phyloP scores from a whole-genome alignment of 23 tunicate genomes.

The Ciona savignyi region DNA sequence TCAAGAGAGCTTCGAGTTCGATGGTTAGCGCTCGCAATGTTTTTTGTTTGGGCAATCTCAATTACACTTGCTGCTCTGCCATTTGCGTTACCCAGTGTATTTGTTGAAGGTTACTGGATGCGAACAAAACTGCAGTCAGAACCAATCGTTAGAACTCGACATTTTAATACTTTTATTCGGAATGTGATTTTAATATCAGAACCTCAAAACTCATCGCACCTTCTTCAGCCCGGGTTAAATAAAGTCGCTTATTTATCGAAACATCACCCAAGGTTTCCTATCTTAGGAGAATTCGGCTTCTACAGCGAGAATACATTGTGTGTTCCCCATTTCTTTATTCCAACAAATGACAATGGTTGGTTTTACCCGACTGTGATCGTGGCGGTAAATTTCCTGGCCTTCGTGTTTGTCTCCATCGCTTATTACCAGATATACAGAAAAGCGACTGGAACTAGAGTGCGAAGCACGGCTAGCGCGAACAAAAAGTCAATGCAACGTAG shows the following conservation, averaged over 20 bases:
- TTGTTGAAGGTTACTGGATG: conserved; percentile 43
- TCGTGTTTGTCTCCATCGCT: conserved; percentile 39
- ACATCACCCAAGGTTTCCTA: conserved; percentile 9
- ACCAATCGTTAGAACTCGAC: conserved; percentile 10
- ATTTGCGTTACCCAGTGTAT: neutral
- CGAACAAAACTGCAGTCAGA: conserved; percentile 21
- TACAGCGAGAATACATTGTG: conserved; percentile 59
- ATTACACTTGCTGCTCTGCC: conserved; percentile 36
- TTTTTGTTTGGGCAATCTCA: conserved; percentile 19
- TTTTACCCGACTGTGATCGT: conserved; percentile 43
- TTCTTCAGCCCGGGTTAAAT: too few relatives aligned
- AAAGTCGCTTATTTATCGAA: neutral
- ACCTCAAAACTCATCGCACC: neutral
- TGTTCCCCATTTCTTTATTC: conserved; percentile 57
- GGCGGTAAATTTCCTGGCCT: conserved; percentile 28
- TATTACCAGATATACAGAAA: conserved; percentile 34
- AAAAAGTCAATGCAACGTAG: conserved; percentile 26
- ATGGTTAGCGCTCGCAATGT: conserved; percentile 8
- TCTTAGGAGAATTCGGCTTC: conserved; percentile 32
- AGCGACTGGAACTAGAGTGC: conserved; percentile 1
- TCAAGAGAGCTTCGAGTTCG: conserved; percentile 4
- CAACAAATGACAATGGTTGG: conserved; percentile 46
- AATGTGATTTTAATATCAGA: conserved; percentile 18
- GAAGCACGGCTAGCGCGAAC: conserved; percentile 1
- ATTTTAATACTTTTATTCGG: neutral